Evolutionary conservation across 2,113 vertebrate genomes (phyloP).

Genomic region (Xenotilapia longispinis): DNA sequence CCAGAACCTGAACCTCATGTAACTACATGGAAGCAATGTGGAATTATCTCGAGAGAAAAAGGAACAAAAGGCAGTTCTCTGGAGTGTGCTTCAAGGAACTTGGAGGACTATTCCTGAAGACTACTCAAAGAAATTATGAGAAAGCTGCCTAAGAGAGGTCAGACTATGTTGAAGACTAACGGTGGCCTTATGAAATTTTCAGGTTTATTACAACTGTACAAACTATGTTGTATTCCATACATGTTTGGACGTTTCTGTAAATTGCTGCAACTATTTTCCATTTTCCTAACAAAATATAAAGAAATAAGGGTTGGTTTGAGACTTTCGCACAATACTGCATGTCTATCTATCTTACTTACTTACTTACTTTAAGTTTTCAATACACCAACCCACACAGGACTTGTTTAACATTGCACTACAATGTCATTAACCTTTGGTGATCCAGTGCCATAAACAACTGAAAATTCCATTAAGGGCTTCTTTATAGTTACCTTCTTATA

Average conservation of each 20-base stretch:
- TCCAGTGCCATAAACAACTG: neutral
- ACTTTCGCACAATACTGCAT: neutral
- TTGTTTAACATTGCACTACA: neutral
- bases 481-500: neutral
- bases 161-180: neutral
- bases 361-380: neutral
- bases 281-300: neutral
- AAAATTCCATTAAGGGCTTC: neutral
- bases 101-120: neutral
- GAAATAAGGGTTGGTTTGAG: neutral
- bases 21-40: neutral
- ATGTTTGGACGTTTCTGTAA: neutral
- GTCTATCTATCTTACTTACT: neutral
- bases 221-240: neutral
- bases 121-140: neutral
- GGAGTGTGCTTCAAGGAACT: neutral
- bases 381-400: neutral
- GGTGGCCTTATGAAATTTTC: neutral
- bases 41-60: neutral
- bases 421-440: neutral
- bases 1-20: neutral
- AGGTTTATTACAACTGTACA: neutral
- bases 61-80: neutral
- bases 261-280: neutral
- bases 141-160: neutral